Evolutionary conservation across 2,113 vertebrate species (phyloP).

Genomic region (Malurus alboscapulatus): DNA sequence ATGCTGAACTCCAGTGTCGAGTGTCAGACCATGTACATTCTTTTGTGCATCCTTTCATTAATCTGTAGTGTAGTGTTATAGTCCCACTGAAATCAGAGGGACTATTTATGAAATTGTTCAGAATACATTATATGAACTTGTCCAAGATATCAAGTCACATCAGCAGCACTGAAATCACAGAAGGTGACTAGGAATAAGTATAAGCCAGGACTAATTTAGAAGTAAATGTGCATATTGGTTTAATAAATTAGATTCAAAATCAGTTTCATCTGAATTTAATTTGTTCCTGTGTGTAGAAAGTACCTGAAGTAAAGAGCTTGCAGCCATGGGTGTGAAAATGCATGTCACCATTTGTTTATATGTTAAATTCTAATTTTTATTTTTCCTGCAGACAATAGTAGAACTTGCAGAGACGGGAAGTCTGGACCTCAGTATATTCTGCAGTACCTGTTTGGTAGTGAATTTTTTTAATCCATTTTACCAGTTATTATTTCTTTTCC

Average conservation of each 20-base stretch:
- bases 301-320: background rate
- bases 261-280: background rate
- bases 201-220: background rate
- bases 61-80: background rate
- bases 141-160: background rate
- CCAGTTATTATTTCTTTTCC: background rate
- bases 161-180: background rate
- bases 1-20: background rate
- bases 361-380: background rate
- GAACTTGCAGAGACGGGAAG: slow-evolving; percentile 97
- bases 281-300: background rate
- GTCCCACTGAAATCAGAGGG: background rate
- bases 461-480: background rate
- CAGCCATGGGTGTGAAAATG: background rate
- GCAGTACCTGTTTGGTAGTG: slow-evolving; percentile 98
- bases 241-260: background rate
- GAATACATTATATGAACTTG: background rate
- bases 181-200: background rate
- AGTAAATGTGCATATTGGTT: background rate
- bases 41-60: background rate
- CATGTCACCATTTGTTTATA: background rate
- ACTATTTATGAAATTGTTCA: background rate
- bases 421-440: slow-evolving; percentile 98
- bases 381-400: slow-evolving; percentile 87
- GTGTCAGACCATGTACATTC: background rate